phyloP scores from a whole-genome alignment of 2,113 vertebrate genomes.

The Rhineura floridana region DNA sequence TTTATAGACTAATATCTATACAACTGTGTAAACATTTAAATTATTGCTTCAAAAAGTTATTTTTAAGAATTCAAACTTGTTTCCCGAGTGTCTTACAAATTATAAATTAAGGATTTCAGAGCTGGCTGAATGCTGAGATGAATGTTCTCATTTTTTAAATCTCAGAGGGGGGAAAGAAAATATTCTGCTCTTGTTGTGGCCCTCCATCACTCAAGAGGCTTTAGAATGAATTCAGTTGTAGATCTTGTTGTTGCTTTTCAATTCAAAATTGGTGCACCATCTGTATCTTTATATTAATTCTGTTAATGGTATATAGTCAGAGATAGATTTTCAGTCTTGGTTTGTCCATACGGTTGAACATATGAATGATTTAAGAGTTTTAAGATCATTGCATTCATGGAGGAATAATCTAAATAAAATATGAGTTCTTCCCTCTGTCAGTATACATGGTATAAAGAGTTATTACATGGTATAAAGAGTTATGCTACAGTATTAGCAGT shows the following conservation, averaged over 20 bases:
- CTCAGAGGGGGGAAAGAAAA: background rate
- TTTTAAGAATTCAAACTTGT: constrained; percentile 29
- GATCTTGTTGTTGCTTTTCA: constrained; percentile 32
- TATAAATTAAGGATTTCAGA: constrained; percentile 10
- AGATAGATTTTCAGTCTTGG: constrained; percentile 43
- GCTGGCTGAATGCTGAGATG: constrained; percentile 10
- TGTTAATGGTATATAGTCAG: constrained; percentile 23
- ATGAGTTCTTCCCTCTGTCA: constrained; percentile 23
- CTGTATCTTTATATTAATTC: constrained; percentile 5
- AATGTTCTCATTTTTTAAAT: background rate
- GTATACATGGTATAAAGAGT: background rate
- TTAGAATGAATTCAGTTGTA: background rate
- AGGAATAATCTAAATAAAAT: constrained; percentile 26
- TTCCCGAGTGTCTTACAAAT: constrained; percentile 19
- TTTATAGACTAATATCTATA: no score
- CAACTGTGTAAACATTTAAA: no score
- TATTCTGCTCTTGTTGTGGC: background rate
- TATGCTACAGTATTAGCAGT: constrained; percentile 1
- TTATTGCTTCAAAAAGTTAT: no score
- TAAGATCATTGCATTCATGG: background rate
- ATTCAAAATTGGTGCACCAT: constrained; percentile 20
- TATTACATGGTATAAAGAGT: no score
- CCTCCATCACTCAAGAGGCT: constrained; percentile 1
- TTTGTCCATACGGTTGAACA: constrained; percentile 37
- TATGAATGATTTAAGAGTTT: constrained; percentile 26